These are phyloP conservation scores for Dolichoris vasculosae DNA, from an alignment of 1,140 invertebrate species.

Conservation along the genomic window DNA sequence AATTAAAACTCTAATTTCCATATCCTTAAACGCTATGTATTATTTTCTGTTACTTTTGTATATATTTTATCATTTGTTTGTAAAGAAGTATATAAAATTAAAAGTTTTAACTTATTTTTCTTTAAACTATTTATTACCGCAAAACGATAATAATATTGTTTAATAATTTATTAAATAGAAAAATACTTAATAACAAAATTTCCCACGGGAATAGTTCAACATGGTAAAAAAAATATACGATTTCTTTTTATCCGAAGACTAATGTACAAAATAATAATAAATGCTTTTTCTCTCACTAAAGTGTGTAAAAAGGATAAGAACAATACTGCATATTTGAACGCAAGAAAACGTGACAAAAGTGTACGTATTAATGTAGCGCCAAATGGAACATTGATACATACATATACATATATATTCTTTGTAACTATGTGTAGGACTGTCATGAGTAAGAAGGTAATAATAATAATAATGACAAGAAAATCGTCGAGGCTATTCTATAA, in stretches of 20 bases:
- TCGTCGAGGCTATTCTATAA: slow-evolving; percentile 67
- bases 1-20: no score
- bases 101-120: background rate
- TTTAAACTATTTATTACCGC: slow-evolving; percentile 15
- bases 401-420: slow-evolving; percentile 15
- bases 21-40: no score
- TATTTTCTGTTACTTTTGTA: slow-evolving; percentile 16
- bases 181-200: slow-evolving; percentile 4
- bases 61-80: background rate
- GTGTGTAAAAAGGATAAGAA: background rate
- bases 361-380: background rate
- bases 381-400: slow-evolving; percentile 12
- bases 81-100: background rate
- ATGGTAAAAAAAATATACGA: background rate
- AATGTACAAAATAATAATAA: slow-evolving; percentile 7
- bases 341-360: slow-evolving; percentile 8
- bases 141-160: slow-evolving; percentile 15
- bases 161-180: slow-evolving; percentile 30
- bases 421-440: slow-evolving; percentile 40
- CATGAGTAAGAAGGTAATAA: background rate
- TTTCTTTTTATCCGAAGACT: background rate
- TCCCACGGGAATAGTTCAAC: background rate
- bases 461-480: slow-evolving; percentile 43
- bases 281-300: background rate
- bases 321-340: slow-evolving; percentile 19